Percentiles rank a stretch among this genome's conserved stretches.
Evolutionary conservation across 2,113 vertebrate species (phyloP).

Genomic region (Colistium nudipinnis): DNA sequence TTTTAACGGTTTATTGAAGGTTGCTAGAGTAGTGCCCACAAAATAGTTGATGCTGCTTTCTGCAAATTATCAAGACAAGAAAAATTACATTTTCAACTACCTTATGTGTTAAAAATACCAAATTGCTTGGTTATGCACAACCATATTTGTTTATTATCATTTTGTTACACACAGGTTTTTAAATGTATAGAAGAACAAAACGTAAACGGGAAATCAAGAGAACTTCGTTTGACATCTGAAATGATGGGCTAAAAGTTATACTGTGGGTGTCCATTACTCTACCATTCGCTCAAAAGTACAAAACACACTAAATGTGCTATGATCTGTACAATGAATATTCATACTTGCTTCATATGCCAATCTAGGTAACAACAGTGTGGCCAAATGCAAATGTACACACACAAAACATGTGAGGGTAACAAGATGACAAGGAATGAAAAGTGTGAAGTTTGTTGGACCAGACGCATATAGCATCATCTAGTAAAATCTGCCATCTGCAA

Average conservation of each 20-base stretch:
- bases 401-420: conserved; percentile 17
- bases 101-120: no score
- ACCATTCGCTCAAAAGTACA: conserved; percentile 11
- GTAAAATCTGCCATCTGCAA: conserved; percentile 40
- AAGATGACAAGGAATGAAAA: conserved; percentile 5
- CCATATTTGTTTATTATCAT: conserved; percentile 47
- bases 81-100: no score
- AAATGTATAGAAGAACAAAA: conserved; percentile 49
- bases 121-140: conserved; percentile 1
- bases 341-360: conserved; percentile 34
- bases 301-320: conserved; percentile 68
- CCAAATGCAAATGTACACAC: conserved; percentile 29
- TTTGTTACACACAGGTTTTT: conserved; percentile 63
- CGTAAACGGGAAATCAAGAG: conserved; percentile 21
- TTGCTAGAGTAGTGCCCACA: no score
- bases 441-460: conserved; percentile 13
- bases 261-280: conserved; percentile 23
- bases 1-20: no score
- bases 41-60: no score
- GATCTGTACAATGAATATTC: conserved; percentile 64
- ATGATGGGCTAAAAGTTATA: conserved; percentile 15
- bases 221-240: conserved; percentile 35
- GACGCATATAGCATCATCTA: conserved; percentile 35
- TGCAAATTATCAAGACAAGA: no score
- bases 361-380: conserved; percentile 32